Evolutionary conservation across 1,140 invertebrate species (phyloP), one percentile per base, ranked within the genome.

Genomic region (Bombus waltoni): DNA sequence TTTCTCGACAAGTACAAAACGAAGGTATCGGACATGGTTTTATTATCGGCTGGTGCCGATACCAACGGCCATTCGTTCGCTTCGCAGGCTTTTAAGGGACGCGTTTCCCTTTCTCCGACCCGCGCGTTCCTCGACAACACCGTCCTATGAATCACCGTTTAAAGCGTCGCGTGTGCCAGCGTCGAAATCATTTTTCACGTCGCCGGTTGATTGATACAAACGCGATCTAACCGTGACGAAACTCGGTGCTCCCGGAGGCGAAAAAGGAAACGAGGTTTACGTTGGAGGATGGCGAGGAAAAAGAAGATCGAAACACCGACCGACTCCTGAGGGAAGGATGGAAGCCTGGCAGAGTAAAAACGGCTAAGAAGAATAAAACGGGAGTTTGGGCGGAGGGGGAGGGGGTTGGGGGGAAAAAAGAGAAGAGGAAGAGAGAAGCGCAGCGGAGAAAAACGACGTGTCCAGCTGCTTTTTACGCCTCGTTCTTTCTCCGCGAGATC

Each of bases 141-240:
- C 70, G 59, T 75, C 86, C 87, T 91, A 91, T 92, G 92, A 93
- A 93, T 93, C 91, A 92, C 84, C 89, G 88, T 85, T 92, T 90
- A 91, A 89, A 89, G 77, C 81, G 85, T 90, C 83, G 89, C 90
- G 90, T 89, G 90, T 68, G 79, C 87, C 72, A 42, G 75, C 84
- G 85, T 89, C 86, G 84, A 89, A 92, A 92, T 93, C 93, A 94
- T 94, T 94, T 94, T 94, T 94, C 93, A 93, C 85, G 93, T 92
- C 90, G 72, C 76, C 84, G 83, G 47, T 81, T 91, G 92, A 94
- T 93, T 92, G 93, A 93, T 93, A 93, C 88, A 91, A 92, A 92
- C 90, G 90, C 86, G 93, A 87, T 88, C 87, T 85, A 77, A 85
- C 81, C 85, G 83, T 72, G 83, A 83, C 70, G 84, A 88, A 81